phyloP scores from a whole-genome alignment of 1,140 invertebrate species.

The Solenopsis invicta region DNA sequence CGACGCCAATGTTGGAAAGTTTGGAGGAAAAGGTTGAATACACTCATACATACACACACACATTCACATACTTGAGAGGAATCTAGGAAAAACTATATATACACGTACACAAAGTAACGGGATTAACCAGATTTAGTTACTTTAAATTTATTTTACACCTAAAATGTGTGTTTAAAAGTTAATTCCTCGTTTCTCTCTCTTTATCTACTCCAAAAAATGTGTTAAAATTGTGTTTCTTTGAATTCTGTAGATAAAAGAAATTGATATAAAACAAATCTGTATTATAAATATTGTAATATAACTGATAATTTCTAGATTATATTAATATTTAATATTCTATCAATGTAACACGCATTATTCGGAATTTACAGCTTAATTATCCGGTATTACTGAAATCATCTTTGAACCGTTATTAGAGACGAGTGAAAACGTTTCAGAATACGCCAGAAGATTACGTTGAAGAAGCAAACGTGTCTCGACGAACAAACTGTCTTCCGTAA shows the following conservation, averaged over 20 bases:
- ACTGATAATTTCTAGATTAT: neutral
- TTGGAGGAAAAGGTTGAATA: constrained; percentile 23
- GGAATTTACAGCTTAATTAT: constrained; percentile 22
- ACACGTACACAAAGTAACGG: neutral
- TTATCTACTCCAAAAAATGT: neutral
- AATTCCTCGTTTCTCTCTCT: neutral
- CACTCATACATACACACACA: neutral
- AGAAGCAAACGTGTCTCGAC: constrained; percentile 57
- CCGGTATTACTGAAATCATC: neutral
- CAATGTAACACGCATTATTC: neutral
- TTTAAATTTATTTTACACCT: neutral
- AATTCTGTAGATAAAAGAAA: neutral
- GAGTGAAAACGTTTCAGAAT: constrained; percentile 21
- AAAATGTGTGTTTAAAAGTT: neutral
- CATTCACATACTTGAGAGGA: neutral
- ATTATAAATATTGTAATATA: neutral
- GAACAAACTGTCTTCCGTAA: constrained; percentile 58
- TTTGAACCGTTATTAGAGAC: neutral
- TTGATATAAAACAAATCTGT: neutral
- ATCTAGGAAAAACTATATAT: constrained; percentile 44
- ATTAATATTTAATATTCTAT: neutral
- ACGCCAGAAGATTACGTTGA: constrained; percentile 41
- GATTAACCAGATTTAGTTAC: constrained; percentile 27
- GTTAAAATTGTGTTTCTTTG: neutral
- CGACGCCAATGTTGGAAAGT: constrained; percentile 46